These are phyloP conservation scores for Phasianus colchicus DNA, from an alignment of 2,113 vertebrate genomes.

Conservation along the genomic window DNA sequence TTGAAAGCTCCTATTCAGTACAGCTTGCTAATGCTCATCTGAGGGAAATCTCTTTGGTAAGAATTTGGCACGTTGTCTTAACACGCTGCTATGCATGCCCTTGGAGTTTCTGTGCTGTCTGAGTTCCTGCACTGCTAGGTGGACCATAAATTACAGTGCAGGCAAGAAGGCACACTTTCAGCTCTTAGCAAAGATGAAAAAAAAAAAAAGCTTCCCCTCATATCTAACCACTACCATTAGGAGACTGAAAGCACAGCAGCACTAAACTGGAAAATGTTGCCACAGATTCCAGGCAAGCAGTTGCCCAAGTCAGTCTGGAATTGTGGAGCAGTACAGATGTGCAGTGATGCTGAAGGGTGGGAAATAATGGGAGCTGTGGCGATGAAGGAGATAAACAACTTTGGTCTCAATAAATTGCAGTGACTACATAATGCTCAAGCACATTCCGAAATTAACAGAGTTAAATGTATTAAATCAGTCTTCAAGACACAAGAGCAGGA, in stretches of 20 bases:
- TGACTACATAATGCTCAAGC: neutral
- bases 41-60: neutral
- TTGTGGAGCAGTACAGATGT: rapidly evolving
- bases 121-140: neutral
- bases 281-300: neutral
- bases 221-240: neutral
- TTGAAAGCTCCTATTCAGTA: neutral
- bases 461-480: constrained; percentile 28
- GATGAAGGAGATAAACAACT: neutral
- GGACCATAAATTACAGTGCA: neutral
- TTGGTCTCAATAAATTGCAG: neutral
- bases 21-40: neutral
- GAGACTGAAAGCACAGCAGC: neutral
- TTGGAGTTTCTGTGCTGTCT: neutral
- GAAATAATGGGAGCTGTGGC: rapidly evolving
- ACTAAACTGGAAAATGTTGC: neutral
- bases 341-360: rapidly evolving
- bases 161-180: neutral
- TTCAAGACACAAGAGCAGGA: constrained; percentile 10
- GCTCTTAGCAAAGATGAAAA: neutral
- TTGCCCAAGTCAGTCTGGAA: neutral
- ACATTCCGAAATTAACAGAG: constrained; percentile 3
- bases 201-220: neutral
- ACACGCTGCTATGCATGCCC: neutral
- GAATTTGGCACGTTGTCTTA: neutral